A percentile compares a stretch with the other conserved stretches of the same genome.
Evolutionary conservation across 2,113 vertebrate genomes (phyloP).

Genomic region (Ceratotherium simum): DNA sequence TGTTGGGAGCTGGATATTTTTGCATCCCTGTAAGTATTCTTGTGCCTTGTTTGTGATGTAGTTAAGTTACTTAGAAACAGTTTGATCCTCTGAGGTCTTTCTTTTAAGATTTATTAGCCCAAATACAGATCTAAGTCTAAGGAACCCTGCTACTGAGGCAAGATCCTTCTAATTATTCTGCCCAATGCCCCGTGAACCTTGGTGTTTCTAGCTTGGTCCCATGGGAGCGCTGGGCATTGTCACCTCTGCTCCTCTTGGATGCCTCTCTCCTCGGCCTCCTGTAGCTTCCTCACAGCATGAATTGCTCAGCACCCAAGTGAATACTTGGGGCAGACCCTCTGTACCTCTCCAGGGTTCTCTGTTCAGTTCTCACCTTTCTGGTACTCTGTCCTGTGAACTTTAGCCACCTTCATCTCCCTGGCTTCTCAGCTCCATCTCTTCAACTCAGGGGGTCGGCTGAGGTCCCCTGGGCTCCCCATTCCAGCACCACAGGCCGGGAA

Average conservation of each 20-base stretch:
- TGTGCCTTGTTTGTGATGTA: not conserved
- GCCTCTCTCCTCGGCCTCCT: not conserved
- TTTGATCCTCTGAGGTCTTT: not conserved
- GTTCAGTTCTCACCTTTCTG: not conserved
- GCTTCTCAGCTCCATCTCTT: not conserved
- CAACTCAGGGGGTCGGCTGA: not conserved
- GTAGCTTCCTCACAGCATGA: not conserved
- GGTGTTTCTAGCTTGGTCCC: not conserved
- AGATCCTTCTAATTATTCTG: not conserved
- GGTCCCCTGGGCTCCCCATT: not conserved
- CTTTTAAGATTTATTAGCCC: not conserved
- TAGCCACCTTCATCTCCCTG: not conserved
- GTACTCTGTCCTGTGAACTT: not conserved
- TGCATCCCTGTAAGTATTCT: not conserved
- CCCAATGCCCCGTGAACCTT: not conserved
- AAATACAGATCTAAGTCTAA: not conserved
- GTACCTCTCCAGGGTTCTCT: not conserved
- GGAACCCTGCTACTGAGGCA: not conserved
- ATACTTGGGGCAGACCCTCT: not conserved
- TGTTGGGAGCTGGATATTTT: not conserved
- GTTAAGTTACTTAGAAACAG: not conserved
- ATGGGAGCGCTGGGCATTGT: too few species aligned
- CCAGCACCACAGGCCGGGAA: not conserved
- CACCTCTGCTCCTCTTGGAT: not conserved
- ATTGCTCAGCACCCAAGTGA: not conserved